Evolutionary conservation across 37 sponge, comb jelly and placozoan genomes (phyloP), one percentile per base, ranked within the genome.

Genomic region (Oscarella lobularis): DNA sequence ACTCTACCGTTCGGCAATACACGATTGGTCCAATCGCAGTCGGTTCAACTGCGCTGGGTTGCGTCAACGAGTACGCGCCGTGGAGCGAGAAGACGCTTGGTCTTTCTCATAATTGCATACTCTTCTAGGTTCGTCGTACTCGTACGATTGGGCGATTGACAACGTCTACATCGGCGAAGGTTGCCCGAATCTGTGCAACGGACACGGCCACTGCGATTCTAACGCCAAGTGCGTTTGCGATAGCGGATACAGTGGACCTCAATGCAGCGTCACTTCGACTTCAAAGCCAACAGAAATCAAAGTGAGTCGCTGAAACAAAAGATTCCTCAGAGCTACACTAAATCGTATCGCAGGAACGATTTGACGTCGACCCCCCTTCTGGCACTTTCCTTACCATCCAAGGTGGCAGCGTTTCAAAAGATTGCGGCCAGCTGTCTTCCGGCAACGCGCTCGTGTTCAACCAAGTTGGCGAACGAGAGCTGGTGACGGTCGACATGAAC

Each of bases 201-300:
- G 71, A 5, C 71, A 68, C 33, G 71, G 71, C 6, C 5, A 30
- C 5, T 68, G 71, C 31, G 20, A 9, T 48, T 48, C 60, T 27
- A 20, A 27, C 20, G 60, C 14, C 9, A 48, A 9, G 9, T 48
- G 60, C 20, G 9, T 20, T 48, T 48, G 60, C 20, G 60, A 48
- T 48, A 48, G 20, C 6, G 71, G 71, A 32, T 68, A 68, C 71
- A 68, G 71, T 68, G 71, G 71, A 30, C 35, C 71, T 29, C 35
- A 68, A 5, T 68, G 71, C 31, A 34, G 35, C 6, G 33, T 4
- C 31, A 34, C 6, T 4, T 34, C 29, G 29, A 35, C 4, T 30
- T 4, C 71, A 68, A 68, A 5, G 31, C 71, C 71, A 14, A 68
- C 71, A 20, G 60, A 48, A 48, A 48, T 48, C 60, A 48, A 48